Conservation (phyloP, 2,888 invertebrate species). For the Catocala nupta region DNA sequence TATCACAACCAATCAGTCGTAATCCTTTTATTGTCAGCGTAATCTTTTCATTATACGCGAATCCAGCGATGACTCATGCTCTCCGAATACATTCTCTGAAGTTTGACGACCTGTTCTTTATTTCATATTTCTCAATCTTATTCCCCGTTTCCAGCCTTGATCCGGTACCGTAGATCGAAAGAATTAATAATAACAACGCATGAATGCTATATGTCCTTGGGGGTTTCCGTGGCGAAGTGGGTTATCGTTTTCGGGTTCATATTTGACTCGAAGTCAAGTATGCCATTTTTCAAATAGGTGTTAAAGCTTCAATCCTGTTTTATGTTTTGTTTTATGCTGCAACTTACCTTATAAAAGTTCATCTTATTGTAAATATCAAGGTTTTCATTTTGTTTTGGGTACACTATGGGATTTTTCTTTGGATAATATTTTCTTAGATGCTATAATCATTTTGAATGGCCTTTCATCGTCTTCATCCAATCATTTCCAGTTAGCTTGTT, state of each 20-base stretch:
- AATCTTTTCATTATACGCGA: conserved; percentile 11
- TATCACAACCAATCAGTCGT: conserved; percentile 13
- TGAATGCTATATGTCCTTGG: conserved; percentile 48
- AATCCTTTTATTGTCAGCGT: conserved; percentile 12
- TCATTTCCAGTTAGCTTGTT: too few species aligned
- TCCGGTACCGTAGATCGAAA: conserved; percentile 30
- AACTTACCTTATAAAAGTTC: conserved; percentile 5
- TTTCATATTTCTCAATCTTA: conserved; percentile 9
- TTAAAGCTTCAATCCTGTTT: conserved; percentile 18
- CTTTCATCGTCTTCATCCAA: conserved; percentile 5
- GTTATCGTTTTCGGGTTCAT: conserved; percentile 33
- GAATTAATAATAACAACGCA: conserved; percentile 53
- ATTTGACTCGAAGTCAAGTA: conserved; percentile 27
- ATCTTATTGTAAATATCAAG: not conserved
- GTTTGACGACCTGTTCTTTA: conserved; percentile 9
- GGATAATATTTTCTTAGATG: not conserved
- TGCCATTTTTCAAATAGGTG: not conserved
- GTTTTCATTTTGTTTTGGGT: conserved; percentile 8
- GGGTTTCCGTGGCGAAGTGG: conserved; percentile 23
- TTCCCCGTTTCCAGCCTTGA: conserved; percentile 15
- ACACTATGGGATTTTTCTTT: not conserved
- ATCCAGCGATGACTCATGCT: conserved; percentile 4
- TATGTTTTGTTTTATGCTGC: conserved; percentile 6
- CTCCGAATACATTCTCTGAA: not conserved
- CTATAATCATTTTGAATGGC: conserved; percentile 8